phyloP scores from a whole-genome alignment of 1,140 invertebrate species.

The Drosophila mauritiana region DNA sequence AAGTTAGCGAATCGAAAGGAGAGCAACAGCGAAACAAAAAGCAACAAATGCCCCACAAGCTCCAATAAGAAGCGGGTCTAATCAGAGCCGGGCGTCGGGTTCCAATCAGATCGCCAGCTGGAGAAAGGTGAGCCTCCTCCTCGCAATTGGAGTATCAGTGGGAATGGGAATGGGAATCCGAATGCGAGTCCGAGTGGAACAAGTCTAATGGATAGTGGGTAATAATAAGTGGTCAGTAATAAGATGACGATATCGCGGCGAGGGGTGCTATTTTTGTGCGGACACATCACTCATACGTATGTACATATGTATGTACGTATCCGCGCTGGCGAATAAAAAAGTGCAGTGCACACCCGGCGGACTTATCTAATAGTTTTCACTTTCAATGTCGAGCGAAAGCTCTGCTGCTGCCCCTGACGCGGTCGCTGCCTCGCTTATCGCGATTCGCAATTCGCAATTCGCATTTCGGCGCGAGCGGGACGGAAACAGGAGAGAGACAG shows the following conservation, averaged over 20 bases:
- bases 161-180: constrained; percentile 28
- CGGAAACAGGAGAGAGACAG: not conserved
- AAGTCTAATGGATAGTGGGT: not conserved
- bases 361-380: constrained; percentile 81
- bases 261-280: constrained; percentile 29
- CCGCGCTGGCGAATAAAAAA: constrained; percentile 32
- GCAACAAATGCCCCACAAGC: not conserved
- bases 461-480: constrained; percentile 1
- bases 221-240: not conserved
- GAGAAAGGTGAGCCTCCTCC: constrained; percentile 25
- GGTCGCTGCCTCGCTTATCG: constrained; percentile 28
- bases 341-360: constrained; percentile 52
- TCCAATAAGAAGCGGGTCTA: constrained; percentile 16
- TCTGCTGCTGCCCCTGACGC: constrained; percentile 18
- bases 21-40: not conserved
- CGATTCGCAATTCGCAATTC: constrained; percentile 2
- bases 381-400: constrained; percentile 69
- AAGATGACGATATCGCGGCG: constrained; percentile 3
- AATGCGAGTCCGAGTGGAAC: constrained; percentile 1
- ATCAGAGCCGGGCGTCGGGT: constrained; percentile 15
- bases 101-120: constrained; percentile 33
- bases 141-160: constrained; percentile 25
- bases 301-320: not conserved
- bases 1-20: not conserved
- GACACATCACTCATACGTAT: constrained; percentile 6